A percentile compares a stretch with the other conserved stretches of the same genome.
phyloP scores from a whole-genome alignment of 92 coral and sea anemone species.

The Epizoanthus ramosus region DNA sequence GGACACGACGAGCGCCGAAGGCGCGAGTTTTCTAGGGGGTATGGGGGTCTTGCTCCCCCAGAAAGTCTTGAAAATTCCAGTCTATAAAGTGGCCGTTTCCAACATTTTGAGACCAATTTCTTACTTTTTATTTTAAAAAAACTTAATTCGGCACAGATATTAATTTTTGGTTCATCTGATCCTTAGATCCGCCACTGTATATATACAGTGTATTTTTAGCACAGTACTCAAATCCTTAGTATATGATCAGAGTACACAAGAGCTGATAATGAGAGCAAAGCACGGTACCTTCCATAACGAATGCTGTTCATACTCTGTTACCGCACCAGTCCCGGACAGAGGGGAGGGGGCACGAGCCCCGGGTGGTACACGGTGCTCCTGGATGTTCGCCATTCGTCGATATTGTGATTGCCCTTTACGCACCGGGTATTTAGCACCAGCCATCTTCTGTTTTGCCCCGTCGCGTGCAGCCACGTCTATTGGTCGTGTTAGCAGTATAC shows the following conservation, averaged over 20 bases:
- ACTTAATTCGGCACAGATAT: too few relatives aligned
- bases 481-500: slow-evolving; percentile 67
- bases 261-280: too few relatives aligned
- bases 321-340: slow-evolving; percentile 50
- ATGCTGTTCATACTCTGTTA: slow-evolving; percentile 21
- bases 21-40: too few relatives aligned
- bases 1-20: too few relatives aligned
- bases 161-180: too few relatives aligned
- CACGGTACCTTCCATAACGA: slow-evolving; percentile 57
- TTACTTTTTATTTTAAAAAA: too few relatives aligned
- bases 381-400: slow-evolving; percentile 13
- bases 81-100: too few relatives aligned
- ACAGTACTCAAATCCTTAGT: not conserved
- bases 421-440: slow-evolving; percentile 12
- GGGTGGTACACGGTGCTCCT: slow-evolving; percentile 18
- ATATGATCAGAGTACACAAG: not conserved
- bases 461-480: slow-evolving; percentile 59
- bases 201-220: not conserved
- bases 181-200: too few relatives aligned
- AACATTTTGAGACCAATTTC: too few relatives aligned
- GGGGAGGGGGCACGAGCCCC: slow-evolving; percentile 51
- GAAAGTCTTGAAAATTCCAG: too few relatives aligned
- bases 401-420: slow-evolving; percentile 34
- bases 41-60: too few relatives aligned
- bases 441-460: slow-evolving; percentile 40